Evolutionary conservation across 2,113 vertebrate genomes (phyloP).

Genomic region (Taxidea taxus): DNA sequence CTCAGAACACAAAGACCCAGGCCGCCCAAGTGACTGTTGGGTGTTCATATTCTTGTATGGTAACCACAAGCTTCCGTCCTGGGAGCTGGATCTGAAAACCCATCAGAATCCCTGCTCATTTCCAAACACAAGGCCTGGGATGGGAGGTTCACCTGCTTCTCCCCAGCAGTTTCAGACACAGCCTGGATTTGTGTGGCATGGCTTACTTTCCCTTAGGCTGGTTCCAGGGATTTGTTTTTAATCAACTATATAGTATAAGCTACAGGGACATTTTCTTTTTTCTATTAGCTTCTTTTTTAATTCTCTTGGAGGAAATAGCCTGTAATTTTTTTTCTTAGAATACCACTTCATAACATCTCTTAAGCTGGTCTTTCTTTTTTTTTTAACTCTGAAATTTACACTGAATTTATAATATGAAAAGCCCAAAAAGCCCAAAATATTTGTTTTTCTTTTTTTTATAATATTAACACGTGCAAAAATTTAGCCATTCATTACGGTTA

Average conservation of each 20-base stretch:
- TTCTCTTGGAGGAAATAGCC: slow-evolving; percentile 7
- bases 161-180: no score
- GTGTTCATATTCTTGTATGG: not conserved
- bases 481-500: not conserved
- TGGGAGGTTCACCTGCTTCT: not conserved
- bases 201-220: not conserved
- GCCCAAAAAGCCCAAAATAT: not conserved
- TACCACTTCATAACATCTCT: slow-evolving; percentile 1
- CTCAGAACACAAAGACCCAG: not conserved
- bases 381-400: slow-evolving; percentile 15
- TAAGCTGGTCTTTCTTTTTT: not conserved
- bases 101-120: not conserved
- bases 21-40: not conserved
- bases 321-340: slow-evolving; percentile 11
- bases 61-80: not conserved
- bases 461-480: not conserved
- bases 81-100: not conserved
- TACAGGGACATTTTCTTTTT: not conserved
- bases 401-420: not conserved
- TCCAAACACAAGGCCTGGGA: not conserved
- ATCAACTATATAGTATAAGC: not conserved
- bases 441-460: not conserved
- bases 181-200: not conserved
- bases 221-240: not conserved
- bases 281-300: not conserved